These are phyloP conservation scores for Hyperoplus lanceolatus DNA, from an alignment of 2,797 vertebrate genomes.

Conservation along the genomic window DNA sequence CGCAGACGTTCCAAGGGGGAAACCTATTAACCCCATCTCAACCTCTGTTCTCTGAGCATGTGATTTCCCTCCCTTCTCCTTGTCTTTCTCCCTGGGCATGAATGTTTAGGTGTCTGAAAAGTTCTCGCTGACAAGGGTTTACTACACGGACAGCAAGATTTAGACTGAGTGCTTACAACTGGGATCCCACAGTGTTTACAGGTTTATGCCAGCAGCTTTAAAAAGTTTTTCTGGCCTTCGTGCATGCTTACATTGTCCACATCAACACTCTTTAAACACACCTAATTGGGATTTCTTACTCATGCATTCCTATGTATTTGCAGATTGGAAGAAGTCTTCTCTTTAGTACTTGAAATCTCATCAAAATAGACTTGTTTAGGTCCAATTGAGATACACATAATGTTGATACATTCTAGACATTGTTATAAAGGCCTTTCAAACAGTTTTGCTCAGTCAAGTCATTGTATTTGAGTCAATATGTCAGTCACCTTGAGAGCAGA, in stretches of 20 bases:
- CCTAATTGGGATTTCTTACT: slow-evolving; percentile 35
- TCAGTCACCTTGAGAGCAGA: background rate
- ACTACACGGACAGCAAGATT: slow-evolving; percentile 49
- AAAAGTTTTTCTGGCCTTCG: slow-evolving; percentile 51
- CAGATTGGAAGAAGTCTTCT: background rate
- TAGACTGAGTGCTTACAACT: slow-evolving; percentile 52
- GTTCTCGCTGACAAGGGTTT: slow-evolving; percentile 57
- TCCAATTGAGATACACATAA: background rate
- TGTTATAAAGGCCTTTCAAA: background rate
- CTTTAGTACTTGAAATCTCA: background rate
- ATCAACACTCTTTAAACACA: slow-evolving; percentile 46
- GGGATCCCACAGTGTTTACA: slow-evolving; percentile 57
- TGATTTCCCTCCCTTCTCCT: background rate
- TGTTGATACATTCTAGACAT: background rate
- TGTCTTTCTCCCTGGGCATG: slow-evolving; percentile 10
- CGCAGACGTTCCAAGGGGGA: slow-evolving; percentile 46
- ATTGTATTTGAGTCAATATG: background rate
- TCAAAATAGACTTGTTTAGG: background rate
- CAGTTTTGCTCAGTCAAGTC: background rate
- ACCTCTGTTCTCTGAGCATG: background rate
- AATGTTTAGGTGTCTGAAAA: slow-evolving; percentile 57
- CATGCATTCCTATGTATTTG: slow-evolving; percentile 14
- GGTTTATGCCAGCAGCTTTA: slow-evolving; percentile 53
- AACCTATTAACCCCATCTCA: slow-evolving; percentile 68
- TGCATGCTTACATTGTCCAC: slow-evolving; percentile 56